Conservation (phyloP, 2,113 vertebrate genomes). For the Stictonetta naevosa region DNA sequence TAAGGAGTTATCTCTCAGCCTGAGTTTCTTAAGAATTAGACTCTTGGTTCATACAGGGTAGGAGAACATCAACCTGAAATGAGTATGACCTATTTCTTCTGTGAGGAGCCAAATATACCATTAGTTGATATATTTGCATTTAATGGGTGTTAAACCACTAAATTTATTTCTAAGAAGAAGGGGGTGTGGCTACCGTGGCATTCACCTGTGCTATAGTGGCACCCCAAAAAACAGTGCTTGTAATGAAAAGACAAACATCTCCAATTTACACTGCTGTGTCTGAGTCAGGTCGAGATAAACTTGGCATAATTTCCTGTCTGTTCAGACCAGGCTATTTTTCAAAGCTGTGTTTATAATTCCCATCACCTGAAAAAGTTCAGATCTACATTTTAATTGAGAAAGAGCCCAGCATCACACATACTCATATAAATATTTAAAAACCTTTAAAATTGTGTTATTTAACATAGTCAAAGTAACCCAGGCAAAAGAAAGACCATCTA, state of each 20-base stretch:
- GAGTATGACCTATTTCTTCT: background rate
- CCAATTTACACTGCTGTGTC: background rate
- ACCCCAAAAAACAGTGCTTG: background rate
- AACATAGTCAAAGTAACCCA: background rate
- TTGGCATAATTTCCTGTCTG: background rate
- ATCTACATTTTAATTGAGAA: background rate
- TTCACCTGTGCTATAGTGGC: background rate
- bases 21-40: background rate
- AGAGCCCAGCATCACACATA: rapidly evolving
- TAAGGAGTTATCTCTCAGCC: background rate
- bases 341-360: background rate
- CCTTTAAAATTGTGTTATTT: background rate
- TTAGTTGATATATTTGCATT: background rate
- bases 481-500: background rate
- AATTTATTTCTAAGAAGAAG: background rate
- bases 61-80: background rate
- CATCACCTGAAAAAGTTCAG: background rate
- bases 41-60: background rate
- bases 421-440: background rate
- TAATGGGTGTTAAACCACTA: background rate
- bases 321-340: background rate
- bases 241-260: background rate
- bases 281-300: background rate
- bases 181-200: background rate
- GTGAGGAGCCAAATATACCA: background rate